Conservation (phyloP, 2,797 vertebrate genomes). For the Cheirogaleus major region DNA sequence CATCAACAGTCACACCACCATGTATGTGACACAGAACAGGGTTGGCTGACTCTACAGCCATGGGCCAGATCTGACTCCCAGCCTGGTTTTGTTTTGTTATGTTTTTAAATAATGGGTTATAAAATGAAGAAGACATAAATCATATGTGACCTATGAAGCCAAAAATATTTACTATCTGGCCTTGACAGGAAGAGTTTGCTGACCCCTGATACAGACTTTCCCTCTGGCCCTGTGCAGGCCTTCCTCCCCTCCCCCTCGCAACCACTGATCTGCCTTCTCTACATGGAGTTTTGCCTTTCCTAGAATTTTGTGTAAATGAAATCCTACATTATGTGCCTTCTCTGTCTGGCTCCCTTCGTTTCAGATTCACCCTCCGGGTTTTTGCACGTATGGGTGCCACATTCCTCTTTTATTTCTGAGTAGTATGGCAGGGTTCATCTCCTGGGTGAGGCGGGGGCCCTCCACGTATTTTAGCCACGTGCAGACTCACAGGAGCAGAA, state of each 20-base stretch:
- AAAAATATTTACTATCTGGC: background rate
- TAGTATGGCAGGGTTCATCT: background rate
- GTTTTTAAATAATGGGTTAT: background rate
- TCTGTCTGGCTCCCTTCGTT: slow-evolving; percentile 49
- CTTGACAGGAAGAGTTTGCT: background rate
- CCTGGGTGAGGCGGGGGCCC: no score
- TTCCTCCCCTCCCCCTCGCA: background rate
- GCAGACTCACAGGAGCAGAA: background rate
- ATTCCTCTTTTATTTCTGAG: background rate
- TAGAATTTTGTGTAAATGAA: slow-evolving; percentile 4
- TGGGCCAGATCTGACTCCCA: background rate
- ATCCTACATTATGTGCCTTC: background rate
- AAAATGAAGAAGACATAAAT: background rate
- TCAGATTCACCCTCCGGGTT: background rate
- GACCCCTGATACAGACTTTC: background rate
- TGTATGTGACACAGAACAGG: background rate
- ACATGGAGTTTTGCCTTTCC: background rate
- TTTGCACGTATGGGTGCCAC: background rate
- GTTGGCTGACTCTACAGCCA: fast-evolving
- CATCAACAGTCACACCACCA: background rate
- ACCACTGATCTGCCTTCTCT: slow-evolving; percentile 31
- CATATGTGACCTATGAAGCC: background rate
- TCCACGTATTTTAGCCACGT: background rate
- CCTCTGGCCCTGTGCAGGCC: background rate
- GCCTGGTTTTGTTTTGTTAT: background rate